Evolutionary conservation across 2,797 vertebrate genomes (phyloP), one percentile per base, ranked within the genome.

Genomic region (Amblyraja radiata): DNA sequence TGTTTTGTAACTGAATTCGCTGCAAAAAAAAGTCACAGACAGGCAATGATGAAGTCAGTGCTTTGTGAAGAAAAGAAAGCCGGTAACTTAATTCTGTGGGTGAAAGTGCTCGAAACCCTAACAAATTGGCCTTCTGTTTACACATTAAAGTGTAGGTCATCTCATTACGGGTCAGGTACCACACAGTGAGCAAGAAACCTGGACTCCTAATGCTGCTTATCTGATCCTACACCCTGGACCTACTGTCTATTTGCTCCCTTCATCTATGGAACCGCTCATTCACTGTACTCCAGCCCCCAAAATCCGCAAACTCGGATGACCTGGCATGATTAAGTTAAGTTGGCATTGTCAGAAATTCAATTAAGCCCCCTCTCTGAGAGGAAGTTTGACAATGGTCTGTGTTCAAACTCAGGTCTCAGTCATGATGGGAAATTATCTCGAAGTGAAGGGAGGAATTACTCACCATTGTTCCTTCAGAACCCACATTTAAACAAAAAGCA

Each of bases 111-210:
- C 6, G 32, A 92, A 76, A 74, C 61, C 90, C 54, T 76, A 28
- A 92, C 90, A 54, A 92, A 92, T 76, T 76, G n/a, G 71, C 36
- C 71, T 76, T 92, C 39, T 92, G 68, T 92, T 92, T 76, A 39
- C 71, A 36, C 36, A 54, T 92, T 76, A 76, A 92, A 71, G 90
- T 74, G 73, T 46, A 73, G 23, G 39, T 92, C 54, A 13, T 16
- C 25, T 71, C 73, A 54, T 76, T 92, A 71, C n/a, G 63, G 63
- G 68, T 88, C 63, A 68, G 16, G 28, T 88, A 68, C 63, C 84
- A 88, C 84, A 88, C 63, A 88, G 84, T 68, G 84, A 88, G 63
- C 63, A 21, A 21, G 63, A 88, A 32, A 68, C 61, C 16, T 68
- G 84, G 61, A 23, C n/a, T 63, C 25, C 14, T 36, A 2, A 0